phyloP scores from a whole-genome alignment of 2,113 vertebrate species.

The Grus americana region DNA sequence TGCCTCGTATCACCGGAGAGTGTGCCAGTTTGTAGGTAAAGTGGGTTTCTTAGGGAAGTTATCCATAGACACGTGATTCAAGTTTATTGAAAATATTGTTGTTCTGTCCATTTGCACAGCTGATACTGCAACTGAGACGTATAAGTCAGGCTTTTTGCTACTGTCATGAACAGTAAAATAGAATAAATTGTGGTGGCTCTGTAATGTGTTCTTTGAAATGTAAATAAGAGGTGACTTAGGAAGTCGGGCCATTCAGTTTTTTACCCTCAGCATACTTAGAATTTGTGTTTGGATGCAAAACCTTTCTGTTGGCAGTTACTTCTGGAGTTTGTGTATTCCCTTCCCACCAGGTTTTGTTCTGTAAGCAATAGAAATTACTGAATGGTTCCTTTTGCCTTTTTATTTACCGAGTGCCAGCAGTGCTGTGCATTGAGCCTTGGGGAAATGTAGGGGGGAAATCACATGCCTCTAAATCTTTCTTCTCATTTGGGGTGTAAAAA shows the following conservation, averaged over 20 bases:
- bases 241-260: not conserved
- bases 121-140: not conserved
- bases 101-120: not conserved
- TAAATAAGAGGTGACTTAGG: conserved; percentile 16
- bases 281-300: conserved; percentile 19
- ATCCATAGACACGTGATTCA: rapidly evolving
- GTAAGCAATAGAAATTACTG: conserved; percentile 32
- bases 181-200: not conserved
- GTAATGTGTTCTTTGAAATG: not conserved
- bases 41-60: not conserved
- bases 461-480: conserved; percentile 38
- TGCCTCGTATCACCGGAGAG: not conserved
- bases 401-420: conserved; percentile 50
- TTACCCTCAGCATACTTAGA: not conserved
- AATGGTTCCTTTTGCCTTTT: conserved; percentile 46
- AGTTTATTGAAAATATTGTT: not conserved
- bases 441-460: not conserved
- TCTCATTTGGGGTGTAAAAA: conserved; percentile 27
- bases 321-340: conserved; percentile 8
- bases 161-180: rapidly evolving
- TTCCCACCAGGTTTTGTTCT: conserved; percentile 40
- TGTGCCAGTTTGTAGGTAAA: not conserved
- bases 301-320: conserved; percentile 11
- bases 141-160: not conserved
- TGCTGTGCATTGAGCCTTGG: not conserved